phyloP scores from a whole-genome alignment of 2,888 invertebrate species.

The Cryptocephalus primarius region DNA sequence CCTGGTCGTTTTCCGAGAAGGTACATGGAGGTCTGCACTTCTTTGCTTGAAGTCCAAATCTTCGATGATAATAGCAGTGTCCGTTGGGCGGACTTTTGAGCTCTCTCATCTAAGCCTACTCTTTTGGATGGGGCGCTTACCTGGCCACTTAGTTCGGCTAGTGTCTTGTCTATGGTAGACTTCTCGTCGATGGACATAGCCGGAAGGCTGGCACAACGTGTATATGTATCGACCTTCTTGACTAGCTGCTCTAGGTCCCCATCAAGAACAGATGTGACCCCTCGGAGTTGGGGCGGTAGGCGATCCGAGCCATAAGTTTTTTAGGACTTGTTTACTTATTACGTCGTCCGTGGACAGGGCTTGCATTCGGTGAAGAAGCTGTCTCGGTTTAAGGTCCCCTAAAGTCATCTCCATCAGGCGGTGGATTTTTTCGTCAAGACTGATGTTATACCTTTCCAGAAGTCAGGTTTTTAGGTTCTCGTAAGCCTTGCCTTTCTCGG shows the following conservation, averaged over 20 bases:
- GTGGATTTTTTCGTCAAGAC: not conserved
- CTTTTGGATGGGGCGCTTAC: not conserved
- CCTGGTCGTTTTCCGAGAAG: not conserved
- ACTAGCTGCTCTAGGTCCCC: slow-evolving; percentile 1
- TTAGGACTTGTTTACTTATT: not conserved
- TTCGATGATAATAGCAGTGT: not conserved
- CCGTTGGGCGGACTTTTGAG: not conserved
- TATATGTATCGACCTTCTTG: not conserved
- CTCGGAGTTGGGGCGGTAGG: slow-evolving; percentile 1
- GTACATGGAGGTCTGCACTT: not conserved
- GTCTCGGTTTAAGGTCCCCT: not conserved
- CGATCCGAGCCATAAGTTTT: slow-evolving; percentile 1
- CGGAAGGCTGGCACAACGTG: not conserved
- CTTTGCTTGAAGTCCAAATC: not conserved
- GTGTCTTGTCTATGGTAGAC: not conserved
- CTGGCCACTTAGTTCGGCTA: not conserved
- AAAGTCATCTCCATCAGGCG: not conserved
- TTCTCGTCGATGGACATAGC: not conserved
- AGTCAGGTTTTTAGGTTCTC: not conserved
- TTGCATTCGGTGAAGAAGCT: not conserved
- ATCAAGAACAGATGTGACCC: not conserved
- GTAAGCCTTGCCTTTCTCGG: not conserved
- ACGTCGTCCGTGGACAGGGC: not conserved
- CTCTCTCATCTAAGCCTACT: not conserved
- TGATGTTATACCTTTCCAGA: not conserved